Percentiles rank a stretch among this genome's conserved stretches.
Evolutionary conservation across 2,888 invertebrate species (phyloP).

Genomic region (Phyllotreta striolata): DNA sequence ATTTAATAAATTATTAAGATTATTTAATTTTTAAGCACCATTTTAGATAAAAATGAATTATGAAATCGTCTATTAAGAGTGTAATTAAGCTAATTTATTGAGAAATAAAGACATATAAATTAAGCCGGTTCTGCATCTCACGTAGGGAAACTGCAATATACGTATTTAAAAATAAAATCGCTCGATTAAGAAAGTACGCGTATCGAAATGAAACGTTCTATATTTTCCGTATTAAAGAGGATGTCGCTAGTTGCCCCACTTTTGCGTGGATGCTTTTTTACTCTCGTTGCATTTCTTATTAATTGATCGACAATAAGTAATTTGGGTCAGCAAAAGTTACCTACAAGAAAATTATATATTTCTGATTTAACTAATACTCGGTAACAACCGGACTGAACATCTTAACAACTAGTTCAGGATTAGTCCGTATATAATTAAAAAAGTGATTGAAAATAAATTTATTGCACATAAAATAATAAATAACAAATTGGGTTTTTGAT

Average conservation of each 20-base stretch:
- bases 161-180: conserved; percentile 44
- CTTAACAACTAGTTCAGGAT: too few species aligned
- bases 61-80: too few species aligned
- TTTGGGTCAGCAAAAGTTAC: conserved; percentile 30
- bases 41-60: too few species aligned
- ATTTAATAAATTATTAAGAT: too few species aligned
- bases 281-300: conserved; percentile 24
- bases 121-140: background rate
- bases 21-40: too few species aligned
- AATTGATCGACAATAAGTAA: conserved; percentile 30
- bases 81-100: background rate
- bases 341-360: conserved; percentile 12
- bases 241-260: conserved; percentile 54
- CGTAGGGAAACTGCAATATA: conserved; percentile 26
- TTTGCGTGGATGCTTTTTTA: conserved; percentile 43
- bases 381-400: conserved; percentile 10
- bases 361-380: conserved; percentile 8
- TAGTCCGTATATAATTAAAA: background rate
- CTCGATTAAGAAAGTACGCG: conserved; percentile 54
- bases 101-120: too few species aligned
- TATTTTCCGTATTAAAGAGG: conserved; percentile 55
- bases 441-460: conserved; percentile 10
- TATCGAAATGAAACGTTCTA: conserved; percentile 50
- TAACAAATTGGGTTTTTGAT: background rate
- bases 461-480: background rate